phyloP scores from a whole-genome alignment of 2,888 invertebrate genomes.

The Mimas tiliae region DNA sequence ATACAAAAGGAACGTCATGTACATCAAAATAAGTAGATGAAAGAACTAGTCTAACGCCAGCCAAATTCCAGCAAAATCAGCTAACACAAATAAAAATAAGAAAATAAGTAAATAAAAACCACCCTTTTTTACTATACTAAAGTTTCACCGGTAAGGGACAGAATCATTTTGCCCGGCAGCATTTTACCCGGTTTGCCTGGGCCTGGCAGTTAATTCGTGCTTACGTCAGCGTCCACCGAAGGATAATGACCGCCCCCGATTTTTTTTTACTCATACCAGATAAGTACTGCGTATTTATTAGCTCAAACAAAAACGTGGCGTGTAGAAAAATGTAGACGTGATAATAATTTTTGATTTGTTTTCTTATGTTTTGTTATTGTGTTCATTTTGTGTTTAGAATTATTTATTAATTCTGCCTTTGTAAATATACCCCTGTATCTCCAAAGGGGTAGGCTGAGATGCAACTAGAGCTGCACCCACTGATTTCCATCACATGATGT shows the following conservation, averaged over 20 bases:
- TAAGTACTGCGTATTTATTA: conserved; percentile 22
- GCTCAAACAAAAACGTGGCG: background rate
- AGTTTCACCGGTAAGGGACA: conserved; percentile 33
- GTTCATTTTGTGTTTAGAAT: no score
- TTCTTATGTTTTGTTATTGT: background rate
- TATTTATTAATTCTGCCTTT: no score
- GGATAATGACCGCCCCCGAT: conserved; percentile 52
- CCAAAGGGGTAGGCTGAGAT: no score
- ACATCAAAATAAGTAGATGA: no score
- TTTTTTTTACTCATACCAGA: conserved; percentile 37
- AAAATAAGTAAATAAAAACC: conserved; percentile 25
- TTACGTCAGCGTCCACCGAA: conserved; percentile 52
- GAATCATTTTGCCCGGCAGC: conserved; percentile 43
- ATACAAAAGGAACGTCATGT: no score
- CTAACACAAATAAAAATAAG: background rate
- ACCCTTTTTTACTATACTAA: conserved; percentile 21
- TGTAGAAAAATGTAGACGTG: background rate
- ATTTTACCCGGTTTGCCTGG: conserved; percentile 53
- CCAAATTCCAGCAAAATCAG: conserved; percentile 4
- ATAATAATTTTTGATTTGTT: background rate
- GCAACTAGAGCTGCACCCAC: no score
- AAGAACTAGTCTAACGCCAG: background rate
- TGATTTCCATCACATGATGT: no score
- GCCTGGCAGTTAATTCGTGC: conserved; percentile 54
- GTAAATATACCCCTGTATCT: no score